Evolutionary conservation across 2,113 vertebrate genomes (phyloP), one percentile per base, ranked within the genome.

Genomic region (Holacanthus passer): DNA sequence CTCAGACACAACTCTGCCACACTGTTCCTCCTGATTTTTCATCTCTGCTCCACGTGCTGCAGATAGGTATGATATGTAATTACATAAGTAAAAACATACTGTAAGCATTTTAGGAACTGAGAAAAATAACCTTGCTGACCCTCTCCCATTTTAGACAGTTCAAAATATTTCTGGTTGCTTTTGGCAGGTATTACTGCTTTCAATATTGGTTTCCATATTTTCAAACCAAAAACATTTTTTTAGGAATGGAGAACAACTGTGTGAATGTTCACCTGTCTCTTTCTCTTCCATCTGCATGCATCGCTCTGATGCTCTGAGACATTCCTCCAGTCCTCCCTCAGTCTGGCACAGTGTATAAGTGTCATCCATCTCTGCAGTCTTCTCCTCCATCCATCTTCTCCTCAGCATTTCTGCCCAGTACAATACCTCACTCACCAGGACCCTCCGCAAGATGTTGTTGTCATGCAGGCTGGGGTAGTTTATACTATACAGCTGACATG

Each of bases 381-480:
- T 81, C 60, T 22, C 24, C 53, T 80, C 70, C 52, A 91, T 58
- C 55, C 96, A 94, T 3, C 58, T 77, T 37, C 4, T 85, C 89
- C 93, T 96, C 68, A 98, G 80, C 20, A 79, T 81, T 65, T 96
- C 88, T 27, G 95, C 94, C 79, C 92, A 88, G 71, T 87, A 95
- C 63, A 95, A 22, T 77, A 97, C 96, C 90, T 97, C 96, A 47
- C 45, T 91, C 17, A 96, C 81, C 74, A 99, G 79, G 16, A 94
- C 95, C 74, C 89, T 94, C 60, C 86, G 94, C 56, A 97, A 88
- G 76, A 96, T 96, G 86, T 96, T 97, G 88, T 96, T 96, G 80
- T 99, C 96, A 74, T 92, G 92, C 47, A 99, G 93, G 87, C 97
- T 99, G 16, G 98, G 98, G 77, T 98, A 99, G 63, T 94, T 95